A percentile compares a stretch with the other conserved stretches of the same genome.
Conservation (phyloP, 2,113 vertebrate genomes). For the Trogon surrucura region DNA sequence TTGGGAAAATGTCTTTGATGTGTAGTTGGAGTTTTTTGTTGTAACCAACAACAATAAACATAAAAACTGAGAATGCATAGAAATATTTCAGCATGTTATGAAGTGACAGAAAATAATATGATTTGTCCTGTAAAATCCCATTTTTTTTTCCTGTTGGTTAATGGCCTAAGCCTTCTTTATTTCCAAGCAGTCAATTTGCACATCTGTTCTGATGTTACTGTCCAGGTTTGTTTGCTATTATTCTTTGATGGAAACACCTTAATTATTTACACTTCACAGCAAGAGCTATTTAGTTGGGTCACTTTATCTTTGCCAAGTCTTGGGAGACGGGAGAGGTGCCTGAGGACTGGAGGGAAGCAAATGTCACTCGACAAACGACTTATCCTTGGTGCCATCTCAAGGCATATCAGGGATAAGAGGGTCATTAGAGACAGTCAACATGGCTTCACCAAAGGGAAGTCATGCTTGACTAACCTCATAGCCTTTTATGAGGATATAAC, state of each 20-base stretch:
- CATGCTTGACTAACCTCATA: no score
- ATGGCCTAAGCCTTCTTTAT: neutral
- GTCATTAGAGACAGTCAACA: no score
- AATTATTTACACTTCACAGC: slow-evolving; percentile 35
- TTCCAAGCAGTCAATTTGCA: slow-evolving; percentile 14
- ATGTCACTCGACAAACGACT: no score
- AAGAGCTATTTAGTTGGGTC: neutral
- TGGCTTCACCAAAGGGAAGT: no score
- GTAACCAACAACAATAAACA: slow-evolving; percentile 42
- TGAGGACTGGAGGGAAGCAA: no score
- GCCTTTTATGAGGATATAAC: no score
- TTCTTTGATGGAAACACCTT: slow-evolving; percentile 15
- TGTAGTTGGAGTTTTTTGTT: neutral
- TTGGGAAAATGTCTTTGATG: slow-evolving; percentile 15
- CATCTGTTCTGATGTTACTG: slow-evolving; percentile 40
- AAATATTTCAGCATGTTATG: slow-evolving; percentile 32
- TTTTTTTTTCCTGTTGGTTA: neutral
- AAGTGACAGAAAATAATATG: neutral
- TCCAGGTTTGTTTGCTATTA: slow-evolving; percentile 52
- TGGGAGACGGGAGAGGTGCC: no score
- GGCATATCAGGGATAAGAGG: no score
- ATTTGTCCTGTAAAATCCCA: neutral
- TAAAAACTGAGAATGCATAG: neutral
- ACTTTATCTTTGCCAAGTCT: no score
- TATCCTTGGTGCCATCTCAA: no score